A percentile compares a stretch with the other conserved stretches of the same genome.
phyloP scores from a whole-genome alignment of 2,797 vertebrate species.

The Anomalospiza imberbis region DNA sequence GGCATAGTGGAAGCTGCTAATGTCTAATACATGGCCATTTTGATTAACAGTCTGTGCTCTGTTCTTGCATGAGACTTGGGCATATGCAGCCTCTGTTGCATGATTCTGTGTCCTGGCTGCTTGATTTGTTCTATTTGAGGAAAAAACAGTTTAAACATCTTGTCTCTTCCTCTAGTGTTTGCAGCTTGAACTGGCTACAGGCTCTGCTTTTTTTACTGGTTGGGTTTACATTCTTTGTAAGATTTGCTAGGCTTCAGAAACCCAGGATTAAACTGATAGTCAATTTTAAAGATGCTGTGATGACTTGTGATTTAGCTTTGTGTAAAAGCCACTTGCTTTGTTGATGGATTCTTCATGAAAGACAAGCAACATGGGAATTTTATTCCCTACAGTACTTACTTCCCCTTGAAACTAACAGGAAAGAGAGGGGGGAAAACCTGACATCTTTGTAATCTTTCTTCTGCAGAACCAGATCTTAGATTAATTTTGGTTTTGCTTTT shows the following conservation, averaged over 20 bases:
- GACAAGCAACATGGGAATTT: neutral
- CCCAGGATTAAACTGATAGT: neutral
- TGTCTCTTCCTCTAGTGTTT: slow-evolving; percentile 51
- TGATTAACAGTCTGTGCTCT: neutral
- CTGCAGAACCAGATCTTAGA: neutral
- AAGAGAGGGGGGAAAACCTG: neutral
- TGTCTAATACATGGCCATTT: neutral
- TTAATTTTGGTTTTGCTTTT: neutral
- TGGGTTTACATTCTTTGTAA: neutral
- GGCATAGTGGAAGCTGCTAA: neutral
- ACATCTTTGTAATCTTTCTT: neutral
- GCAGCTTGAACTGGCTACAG: slow-evolving; percentile 8
- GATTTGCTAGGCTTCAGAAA: neutral
- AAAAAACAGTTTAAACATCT: neutral
- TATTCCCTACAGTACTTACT: neutral
- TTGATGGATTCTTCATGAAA: neutral
- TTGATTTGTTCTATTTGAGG: neutral
- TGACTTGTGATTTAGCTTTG: neutral
- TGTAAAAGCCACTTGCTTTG: neutral
- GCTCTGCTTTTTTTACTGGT: neutral
- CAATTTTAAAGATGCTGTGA: neutral
- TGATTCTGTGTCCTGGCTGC: neutral
- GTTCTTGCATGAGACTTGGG: neutral
- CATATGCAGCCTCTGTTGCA: neutral
- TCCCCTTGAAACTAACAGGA: neutral